phyloP scores from a whole-genome alignment of 2,113 vertebrate species.

The Corvus hawaiiensis region DNA sequence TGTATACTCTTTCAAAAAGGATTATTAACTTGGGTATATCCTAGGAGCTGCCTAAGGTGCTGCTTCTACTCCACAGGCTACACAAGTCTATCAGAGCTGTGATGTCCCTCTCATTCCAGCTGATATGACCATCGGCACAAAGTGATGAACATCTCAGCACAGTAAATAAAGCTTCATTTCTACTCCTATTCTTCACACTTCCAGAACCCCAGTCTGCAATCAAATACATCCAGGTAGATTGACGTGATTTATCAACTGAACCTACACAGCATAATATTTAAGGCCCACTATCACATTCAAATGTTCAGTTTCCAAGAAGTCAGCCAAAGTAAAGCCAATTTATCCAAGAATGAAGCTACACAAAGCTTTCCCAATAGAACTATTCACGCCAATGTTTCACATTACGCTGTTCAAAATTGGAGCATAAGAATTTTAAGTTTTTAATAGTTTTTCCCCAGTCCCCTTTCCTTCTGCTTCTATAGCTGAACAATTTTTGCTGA shows the following conservation, averaged over 20 bases:
- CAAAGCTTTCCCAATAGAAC: neutral
- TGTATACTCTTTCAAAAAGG: neutral
- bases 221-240: neutral
- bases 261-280: neutral
- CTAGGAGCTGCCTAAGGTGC: neutral
- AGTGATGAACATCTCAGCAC: neutral
- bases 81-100: neutral
- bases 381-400: neutral
- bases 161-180: neutral
- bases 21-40: neutral
- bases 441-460: neutral
- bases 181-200: neutral
- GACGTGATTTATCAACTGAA: neutral
- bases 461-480: neutral
- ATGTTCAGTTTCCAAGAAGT: neutral
- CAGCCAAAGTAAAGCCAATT: neutral
- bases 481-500: neutral
- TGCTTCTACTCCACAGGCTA: neutral
- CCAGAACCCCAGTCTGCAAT: neutral
- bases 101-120: neutral
- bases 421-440: neutral
- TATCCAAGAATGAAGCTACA: neutral
- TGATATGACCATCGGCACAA: rapidly evolving
- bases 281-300: neutral
- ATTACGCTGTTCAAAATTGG: neutral